Evolutionary conservation across 2,888 invertebrate genomes (phyloP).

Genomic region (Drosophila tanythrix): DNA sequence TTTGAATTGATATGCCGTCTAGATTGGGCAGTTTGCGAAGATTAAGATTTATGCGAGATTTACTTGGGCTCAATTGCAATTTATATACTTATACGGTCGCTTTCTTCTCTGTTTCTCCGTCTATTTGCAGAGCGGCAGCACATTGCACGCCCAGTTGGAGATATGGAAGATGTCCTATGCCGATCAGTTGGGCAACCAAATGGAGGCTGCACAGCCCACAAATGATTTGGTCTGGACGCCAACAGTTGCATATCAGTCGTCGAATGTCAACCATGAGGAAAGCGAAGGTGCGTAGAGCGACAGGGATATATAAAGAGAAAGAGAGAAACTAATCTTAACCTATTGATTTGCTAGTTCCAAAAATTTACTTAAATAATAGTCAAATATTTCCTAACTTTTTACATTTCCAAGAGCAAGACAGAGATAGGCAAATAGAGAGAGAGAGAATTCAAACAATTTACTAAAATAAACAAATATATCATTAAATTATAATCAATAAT

Average conservation of each 20-base stretch:
- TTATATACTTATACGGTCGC: slow-evolving; percentile 35
- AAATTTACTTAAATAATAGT: background rate
- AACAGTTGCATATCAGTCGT: slow-evolving; percentile 58
- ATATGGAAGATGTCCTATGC: slow-evolving; percentile 94
- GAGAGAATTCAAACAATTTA: background rate
- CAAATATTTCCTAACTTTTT: background rate
- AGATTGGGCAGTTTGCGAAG: slow-evolving; percentile 37
- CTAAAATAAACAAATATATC: background rate
- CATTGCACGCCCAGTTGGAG: slow-evolving; percentile 94
- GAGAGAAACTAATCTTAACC: background rate
- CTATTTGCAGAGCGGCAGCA: slow-evolving; percentile 90
- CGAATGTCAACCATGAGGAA: slow-evolving; percentile 73
- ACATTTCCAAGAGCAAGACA: no score
- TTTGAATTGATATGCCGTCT: slow-evolving; percentile 72
- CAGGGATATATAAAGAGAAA: background rate
- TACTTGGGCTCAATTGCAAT: slow-evolving; percentile 59
- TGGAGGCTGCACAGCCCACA: slow-evolving; percentile 40
- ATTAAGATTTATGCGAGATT: slow-evolving; percentile 75
- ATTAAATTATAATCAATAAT: background rate
- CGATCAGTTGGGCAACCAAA: slow-evolving; percentile 81
- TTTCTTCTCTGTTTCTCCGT: slow-evolving; percentile 38
- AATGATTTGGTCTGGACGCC: slow-evolving; percentile 67
- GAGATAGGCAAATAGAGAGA: background rate
- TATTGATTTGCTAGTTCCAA: background rate
- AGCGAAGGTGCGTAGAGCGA: slow-evolving; percentile 77